Conservation (phyloP, 2,888 invertebrate species). For the Himalopsyche anomala region DNA sequence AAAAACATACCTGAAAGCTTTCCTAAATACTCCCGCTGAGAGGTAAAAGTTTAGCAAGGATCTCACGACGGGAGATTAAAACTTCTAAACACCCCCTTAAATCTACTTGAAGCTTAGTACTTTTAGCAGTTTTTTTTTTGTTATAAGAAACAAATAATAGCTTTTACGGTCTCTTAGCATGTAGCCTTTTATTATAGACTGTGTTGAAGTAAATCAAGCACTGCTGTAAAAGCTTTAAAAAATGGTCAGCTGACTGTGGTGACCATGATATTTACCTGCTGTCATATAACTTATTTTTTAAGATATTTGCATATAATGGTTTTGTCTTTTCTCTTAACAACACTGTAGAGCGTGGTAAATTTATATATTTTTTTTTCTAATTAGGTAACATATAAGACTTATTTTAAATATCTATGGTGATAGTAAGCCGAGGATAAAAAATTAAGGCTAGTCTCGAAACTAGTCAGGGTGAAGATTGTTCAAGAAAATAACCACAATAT, state of each 20-base stretch:
- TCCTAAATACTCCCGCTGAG: conserved; percentile 27
- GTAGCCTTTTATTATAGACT: conserved; percentile 19
- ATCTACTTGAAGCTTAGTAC: conserved; percentile 34
- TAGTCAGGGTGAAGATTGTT: too few relatives aligned
- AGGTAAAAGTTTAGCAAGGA: conserved; percentile 38
- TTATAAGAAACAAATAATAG: conserved; percentile 43
- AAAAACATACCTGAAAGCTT: conserved; percentile 36
- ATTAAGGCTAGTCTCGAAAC: too few relatives aligned
- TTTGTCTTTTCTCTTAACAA: too few relatives aligned
- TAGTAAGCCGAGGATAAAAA: too few relatives aligned
- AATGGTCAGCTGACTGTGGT: neutral
- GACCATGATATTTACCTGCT: neutral
- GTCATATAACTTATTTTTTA: too few relatives aligned
- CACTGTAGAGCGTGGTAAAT: too few relatives aligned
- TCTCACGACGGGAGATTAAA: conserved; percentile 40
- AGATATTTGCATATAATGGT: too few relatives aligned
- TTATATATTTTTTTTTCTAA: too few relatives aligned
- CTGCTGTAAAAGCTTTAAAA: neutral
- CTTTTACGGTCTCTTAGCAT: conserved; percentile 37
- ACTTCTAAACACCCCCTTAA: conserved; percentile 35
- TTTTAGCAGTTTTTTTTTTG: conserved; percentile 19
- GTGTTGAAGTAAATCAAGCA: neutral
- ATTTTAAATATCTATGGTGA: too few relatives aligned
- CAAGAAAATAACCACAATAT: too few relatives aligned
- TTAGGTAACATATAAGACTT: too few relatives aligned